Evolutionary conservation across 2,888 invertebrate species (phyloP).

Genomic region (Entomobrya proxima): DNA sequence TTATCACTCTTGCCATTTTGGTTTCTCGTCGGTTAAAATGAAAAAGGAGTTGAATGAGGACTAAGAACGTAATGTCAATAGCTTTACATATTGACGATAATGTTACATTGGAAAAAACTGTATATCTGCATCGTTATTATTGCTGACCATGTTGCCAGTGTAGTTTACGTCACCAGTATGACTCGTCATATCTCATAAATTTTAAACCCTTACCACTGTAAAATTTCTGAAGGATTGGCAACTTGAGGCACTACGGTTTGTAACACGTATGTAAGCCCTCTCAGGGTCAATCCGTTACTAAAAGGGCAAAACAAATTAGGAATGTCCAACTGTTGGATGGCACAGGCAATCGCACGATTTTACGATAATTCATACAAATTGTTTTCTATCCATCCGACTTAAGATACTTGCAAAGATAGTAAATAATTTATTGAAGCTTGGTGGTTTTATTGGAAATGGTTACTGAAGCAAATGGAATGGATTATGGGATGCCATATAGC

Average conservation of each 20-base stretch:
- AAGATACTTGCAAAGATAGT: neutral
- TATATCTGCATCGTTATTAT: neutral
- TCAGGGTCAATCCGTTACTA: slow-evolving; percentile 31
- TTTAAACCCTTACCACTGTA: neutral
- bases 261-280: neutral
- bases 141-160: neutral
- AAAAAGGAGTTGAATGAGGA: neutral
- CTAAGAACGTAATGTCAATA: neutral
- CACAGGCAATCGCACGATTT: neutral
- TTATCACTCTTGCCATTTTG: neutral
- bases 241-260: neutral
- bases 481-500: neutral
- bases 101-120: neutral
- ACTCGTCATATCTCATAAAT: neutral
- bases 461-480: neutral
- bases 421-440: neutral
- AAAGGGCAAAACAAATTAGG: slow-evolving; percentile 42
- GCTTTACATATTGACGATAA: neutral
- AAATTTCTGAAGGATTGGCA: neutral
- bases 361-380: neutral
- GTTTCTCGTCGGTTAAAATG: neutral
- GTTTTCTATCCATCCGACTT: neutral
- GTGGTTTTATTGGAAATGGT: neutral
- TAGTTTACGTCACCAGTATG: neutral
- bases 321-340: neutral